A percentile compares a stretch with the other conserved stretches of the same genome.
Evolutionary conservation across 2,888 invertebrate species (phyloP).

Genomic region (Thera britannica): DNA sequence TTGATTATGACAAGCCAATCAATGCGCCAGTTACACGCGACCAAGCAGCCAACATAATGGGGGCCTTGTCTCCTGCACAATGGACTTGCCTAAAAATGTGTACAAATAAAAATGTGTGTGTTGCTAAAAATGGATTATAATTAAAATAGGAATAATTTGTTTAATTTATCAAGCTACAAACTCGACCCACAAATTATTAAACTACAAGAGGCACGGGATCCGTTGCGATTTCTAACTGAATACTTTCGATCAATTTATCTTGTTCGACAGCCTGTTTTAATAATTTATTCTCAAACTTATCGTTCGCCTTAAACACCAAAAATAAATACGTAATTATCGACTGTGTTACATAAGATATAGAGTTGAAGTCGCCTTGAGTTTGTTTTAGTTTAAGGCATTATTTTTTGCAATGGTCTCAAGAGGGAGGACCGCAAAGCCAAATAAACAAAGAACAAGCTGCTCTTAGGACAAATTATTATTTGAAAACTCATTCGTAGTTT

Average conservation of each 20-base stretch:
- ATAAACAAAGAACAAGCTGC: conserved; percentile 64
- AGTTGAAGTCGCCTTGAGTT: conserved; percentile 44
- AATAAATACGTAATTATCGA: conserved; percentile 46
- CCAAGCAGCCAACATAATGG: neutral
- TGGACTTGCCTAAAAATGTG: no score
- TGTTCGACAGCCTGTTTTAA: conserved; percentile 72
- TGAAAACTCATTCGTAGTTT: conserved; percentile 55
- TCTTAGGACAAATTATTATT: conserved; percentile 63
- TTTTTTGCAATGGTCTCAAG: conserved; percentile 49
- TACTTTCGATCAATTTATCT: conserved; percentile 74
- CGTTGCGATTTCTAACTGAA: conserved; percentile 66
- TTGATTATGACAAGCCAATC: no score
- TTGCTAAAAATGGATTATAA: no score
- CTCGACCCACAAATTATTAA: conserved; percentile 50
- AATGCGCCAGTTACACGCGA: neutral
- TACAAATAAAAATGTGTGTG: no score
- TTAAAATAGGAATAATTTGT: conserved; percentile 18
- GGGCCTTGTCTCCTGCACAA: neutral
- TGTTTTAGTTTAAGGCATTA: conserved; percentile 45
- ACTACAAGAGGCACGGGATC: conserved; percentile 51
- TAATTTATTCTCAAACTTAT: conserved; percentile 64
- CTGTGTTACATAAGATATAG: conserved; percentile 48
- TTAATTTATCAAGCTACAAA: conserved; percentile 32
- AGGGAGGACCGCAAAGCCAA: conserved; percentile 55
- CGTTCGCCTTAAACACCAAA: conserved; percentile 45